phyloP scores from a whole-genome alignment of 2,888 invertebrate genomes.

The Amiota communis region DNA sequence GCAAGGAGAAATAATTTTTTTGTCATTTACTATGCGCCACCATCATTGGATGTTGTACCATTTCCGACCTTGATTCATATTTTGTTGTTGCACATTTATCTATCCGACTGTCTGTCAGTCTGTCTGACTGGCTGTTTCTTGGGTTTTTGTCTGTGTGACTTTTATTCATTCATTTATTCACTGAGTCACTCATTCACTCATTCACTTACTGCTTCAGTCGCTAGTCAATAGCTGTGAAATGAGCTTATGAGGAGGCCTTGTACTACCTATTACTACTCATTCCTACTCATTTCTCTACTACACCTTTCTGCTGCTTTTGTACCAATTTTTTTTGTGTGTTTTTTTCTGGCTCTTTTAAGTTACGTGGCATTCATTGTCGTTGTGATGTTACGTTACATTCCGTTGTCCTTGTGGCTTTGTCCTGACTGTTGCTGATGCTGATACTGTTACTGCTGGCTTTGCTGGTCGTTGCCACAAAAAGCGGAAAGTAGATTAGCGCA shows the following conservation, averaged over 20 bases:
- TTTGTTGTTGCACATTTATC: neutral
- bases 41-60: neutral
- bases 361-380: constrained; percentile 32
- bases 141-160: constrained; percentile 13
- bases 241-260: constrained; percentile 31
- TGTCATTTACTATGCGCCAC: constrained; percentile 42
- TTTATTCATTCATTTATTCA: neutral
- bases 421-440: neutral
- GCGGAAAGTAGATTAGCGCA: constrained; percentile 40
- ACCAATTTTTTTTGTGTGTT: constrained; percentile 22
- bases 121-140: constrained; percentile 22
- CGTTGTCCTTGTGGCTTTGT: constrained; percentile 2
- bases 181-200: neutral
- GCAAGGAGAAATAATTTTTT: constrained; percentile 4
- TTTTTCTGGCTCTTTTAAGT: constrained; percentile 48
- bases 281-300: constrained; percentile 25
- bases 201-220: constrained; percentile 2
- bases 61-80: constrained; percentile 14
- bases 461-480: constrained; percentile 34
- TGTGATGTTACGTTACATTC: constrained; percentile 36
- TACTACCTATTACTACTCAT: neutral
- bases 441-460: neutral
- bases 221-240: constrained; percentile 25
- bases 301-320: constrained; percentile 20
- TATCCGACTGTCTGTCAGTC: constrained; percentile 11